These are phyloP conservation scores for Mythimna ferrago DNA, from an alignment of 2,888 invertebrate species.

Conservation along the genomic window DNA sequence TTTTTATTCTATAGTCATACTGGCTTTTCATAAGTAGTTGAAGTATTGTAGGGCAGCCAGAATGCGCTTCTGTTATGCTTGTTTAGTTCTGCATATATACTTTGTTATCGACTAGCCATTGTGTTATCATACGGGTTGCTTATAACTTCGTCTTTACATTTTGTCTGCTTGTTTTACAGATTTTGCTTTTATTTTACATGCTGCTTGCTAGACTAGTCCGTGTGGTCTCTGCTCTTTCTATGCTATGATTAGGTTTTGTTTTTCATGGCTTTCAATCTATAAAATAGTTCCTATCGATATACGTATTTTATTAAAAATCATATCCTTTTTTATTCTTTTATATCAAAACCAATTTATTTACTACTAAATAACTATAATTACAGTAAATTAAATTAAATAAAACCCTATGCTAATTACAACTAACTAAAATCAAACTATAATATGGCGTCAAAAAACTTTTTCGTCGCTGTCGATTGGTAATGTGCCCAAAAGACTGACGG, in stretches of 20 bases:
- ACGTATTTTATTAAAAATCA: not conserved
- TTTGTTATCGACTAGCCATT: constrained; percentile 45
- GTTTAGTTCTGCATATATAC: constrained; percentile 44
- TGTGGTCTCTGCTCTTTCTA: constrained; percentile 13
- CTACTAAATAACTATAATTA: too few species aligned
- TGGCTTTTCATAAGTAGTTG: constrained; percentile 64
- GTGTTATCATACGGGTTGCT: constrained; percentile 43
- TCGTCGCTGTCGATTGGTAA: too few species aligned
- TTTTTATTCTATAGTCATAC: constrained; percentile 60
- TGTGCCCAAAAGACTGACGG: too few species aligned
- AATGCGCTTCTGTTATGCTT: constrained; percentile 60
- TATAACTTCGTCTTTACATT: constrained; percentile 9
- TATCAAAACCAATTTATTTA: too few species aligned
- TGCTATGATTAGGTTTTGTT: not conserved
- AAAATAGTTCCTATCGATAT: not conserved
- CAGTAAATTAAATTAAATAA: too few species aligned
- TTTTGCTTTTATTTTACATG: not conserved
- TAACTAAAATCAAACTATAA: too few species aligned
- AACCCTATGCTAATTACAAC: too few species aligned
- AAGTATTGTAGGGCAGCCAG: constrained; percentile 41
- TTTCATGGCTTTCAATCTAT: not conserved
- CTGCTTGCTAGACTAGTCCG: not conserved
- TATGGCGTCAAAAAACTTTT: too few species aligned
- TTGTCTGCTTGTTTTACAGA: not conserved
- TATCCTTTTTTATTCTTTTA: not conserved